Percentiles rank a stretch among this genome's conserved stretches.
Conservation (phyloP, 2,113 vertebrate species). For the Gambusia affinis region DNA sequence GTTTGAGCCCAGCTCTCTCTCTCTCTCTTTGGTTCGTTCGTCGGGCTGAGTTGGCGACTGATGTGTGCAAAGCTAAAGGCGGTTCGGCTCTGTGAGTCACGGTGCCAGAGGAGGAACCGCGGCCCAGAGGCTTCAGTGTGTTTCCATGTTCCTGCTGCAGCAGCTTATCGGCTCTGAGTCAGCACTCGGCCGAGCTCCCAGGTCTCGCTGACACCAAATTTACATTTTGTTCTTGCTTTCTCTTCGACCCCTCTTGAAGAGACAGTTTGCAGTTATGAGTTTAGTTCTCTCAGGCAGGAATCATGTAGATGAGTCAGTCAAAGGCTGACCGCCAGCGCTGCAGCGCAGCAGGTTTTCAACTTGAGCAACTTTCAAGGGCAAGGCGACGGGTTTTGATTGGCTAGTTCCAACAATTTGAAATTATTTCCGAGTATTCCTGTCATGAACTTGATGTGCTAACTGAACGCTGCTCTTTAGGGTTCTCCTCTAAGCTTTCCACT, state of each 20-base stretch:
- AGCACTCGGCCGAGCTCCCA: not conserved
- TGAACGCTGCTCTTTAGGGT: no score
- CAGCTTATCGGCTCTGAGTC: not conserved
- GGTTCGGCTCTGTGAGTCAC: constrained; percentile 59
- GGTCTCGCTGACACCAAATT: not conserved
- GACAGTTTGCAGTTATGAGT: not conserved
- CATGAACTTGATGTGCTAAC: no score
- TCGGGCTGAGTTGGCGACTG: constrained; percentile 34
- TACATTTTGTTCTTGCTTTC: not conserved
- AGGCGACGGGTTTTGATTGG: not conserved
- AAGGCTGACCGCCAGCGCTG: no score
- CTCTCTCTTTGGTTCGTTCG: not conserved
- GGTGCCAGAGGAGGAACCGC: constrained; percentile 33
- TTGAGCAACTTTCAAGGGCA: not conserved
- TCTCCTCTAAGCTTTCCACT: no score
- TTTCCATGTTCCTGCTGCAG: constrained; percentile 33
- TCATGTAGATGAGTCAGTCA: not conserved
- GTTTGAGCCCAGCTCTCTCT: constrained; percentile 2
- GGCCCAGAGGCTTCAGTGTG: constrained; percentile 7
- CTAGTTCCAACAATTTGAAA: not conserved
- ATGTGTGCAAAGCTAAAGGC: constrained; percentile 40
- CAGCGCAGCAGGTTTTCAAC: not conserved
- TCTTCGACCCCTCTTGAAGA: not conserved
- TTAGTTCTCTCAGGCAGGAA: not conserved
- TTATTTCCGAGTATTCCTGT: no score